Evolutionary conservation across 2,888 invertebrate genomes (phyloP), one percentile per base, ranked within the genome.

Genomic region (Amblyjoppa proteus): DNA sequence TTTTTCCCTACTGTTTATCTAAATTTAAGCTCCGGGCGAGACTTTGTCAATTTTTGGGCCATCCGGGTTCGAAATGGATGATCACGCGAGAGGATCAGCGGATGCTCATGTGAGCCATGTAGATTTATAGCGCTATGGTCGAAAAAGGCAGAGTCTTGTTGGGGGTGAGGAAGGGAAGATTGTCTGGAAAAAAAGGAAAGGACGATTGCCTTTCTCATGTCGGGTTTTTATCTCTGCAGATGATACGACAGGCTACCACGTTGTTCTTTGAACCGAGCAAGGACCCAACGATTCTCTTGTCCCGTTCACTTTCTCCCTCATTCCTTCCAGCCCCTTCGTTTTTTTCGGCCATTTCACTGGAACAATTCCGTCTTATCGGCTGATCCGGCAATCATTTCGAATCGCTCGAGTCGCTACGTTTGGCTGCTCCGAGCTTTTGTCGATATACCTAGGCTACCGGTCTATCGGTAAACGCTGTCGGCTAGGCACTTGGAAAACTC

Each of bases 351-450:
- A 7, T 9, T 64, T 80, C 34, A 34, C 66, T 66, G 77, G 61
- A 73, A 84, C 77, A 71, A 81, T 73, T 58, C 56, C 34, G 20
- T 49, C 56, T 77, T 76, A 83, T 84, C 77, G 53, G 49, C 16
- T 81, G 75, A 80, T 81, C 79, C 84, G 70, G 68, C 84, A 76
- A 87, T 81, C 84, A 81, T 87, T 82, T 82, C 41, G 45, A 58
- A 66, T 75, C 53, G 76, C 45, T 73, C 61, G 49, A 45, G 49
- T 73, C 78, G 71, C 20, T 51, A 49, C 51, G 56, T 25, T 69
- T 28, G 53, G 64, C 71, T 49, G 34, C 11, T 45, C 56, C 28
- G 20, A 28, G 16, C 53, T 76, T 56, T 61, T 75, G 51, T 76
- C 11, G 66, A 51, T 49, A 20, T 38, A 61, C 38, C 61, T 77